Percentiles rank a stretch among this genome's conserved stretches.
phyloP scores from a whole-genome alignment of 2,113 vertebrate genomes.

The Felis chaus region DNA sequence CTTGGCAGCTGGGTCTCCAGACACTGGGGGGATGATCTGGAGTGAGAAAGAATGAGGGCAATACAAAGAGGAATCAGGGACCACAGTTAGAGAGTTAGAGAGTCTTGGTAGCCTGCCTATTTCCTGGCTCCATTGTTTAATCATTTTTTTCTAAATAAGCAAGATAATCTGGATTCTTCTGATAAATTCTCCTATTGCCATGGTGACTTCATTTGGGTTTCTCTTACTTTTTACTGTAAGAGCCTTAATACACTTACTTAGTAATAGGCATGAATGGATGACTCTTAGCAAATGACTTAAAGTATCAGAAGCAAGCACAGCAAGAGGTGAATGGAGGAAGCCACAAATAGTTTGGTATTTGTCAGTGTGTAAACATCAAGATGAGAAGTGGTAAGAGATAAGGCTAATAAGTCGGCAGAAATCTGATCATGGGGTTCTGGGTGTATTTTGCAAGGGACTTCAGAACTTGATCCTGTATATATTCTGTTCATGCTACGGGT shows the following conservation, averaged over 20 bases:
- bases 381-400: neutral
- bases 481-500: neutral
- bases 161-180: neutral
- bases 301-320: neutral
- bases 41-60: neutral
- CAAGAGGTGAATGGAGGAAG: neutral
- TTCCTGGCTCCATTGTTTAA: neutral
- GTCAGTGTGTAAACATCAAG: neutral
- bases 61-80: neutral
- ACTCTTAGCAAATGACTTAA: neutral
- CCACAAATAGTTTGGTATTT: neutral
- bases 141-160: neutral
- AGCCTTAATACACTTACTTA: neutral
- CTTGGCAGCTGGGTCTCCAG: neutral
- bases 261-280: neutral
- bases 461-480: neutral
- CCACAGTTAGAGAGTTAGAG: neutral
- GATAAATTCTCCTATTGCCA: neutral
- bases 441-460: neutral
- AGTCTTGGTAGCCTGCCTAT: neutral
- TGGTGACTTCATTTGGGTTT: neutral
- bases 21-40: neutral
- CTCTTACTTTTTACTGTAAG: neutral
- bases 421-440: neutral
- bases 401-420: neutral